Evolutionary conservation across 2,888 invertebrate genomes (phyloP), one percentile per base, ranked within the genome.

Genomic region (Stenolophus ochropezus): DNA sequence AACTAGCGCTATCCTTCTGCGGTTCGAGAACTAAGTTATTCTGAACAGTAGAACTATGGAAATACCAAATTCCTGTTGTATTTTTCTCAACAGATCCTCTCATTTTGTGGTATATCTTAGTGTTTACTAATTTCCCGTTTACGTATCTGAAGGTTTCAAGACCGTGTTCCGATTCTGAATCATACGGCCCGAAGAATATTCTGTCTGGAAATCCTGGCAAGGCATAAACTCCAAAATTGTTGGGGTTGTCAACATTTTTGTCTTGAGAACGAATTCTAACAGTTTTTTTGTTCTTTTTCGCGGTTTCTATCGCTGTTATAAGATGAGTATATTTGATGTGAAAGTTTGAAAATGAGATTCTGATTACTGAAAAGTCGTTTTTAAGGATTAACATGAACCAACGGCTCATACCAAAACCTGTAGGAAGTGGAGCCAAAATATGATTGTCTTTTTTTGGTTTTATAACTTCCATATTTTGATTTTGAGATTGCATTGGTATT

Each of bases 361-460:
- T 88, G 69, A 93, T 88, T 85, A 91, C 91, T 16, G 86, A 87
- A 86, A 93, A 92, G 86, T 91, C 91, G 81, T 91, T 89, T 87
- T 91, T 91, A 51, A 92, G 84, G 56, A 88, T 90, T 87, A 92
- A 90, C 82, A 92, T 88, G 84, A 91, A 91, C 93, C 93, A 93
- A 87, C 90, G 90, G 25, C 90, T 90, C 14, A 83, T 77, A 21
- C 18, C 42, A 5, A 51, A 20, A 5, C 84, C 80, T 16, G 69
- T 49, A 25, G 82, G 85, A 76, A 80, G 89, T 85, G 65, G 90
- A 86, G 75, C 90, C 86, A 85, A 90, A 90, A 49, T 88, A 84
- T 89, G 75, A 86, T 83, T 77, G 88, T 73, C 73, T 73, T 73
- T 49, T 56, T 20, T 8, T 21, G 56, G 21, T 56, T 74, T 49